Evolutionary conservation across 2,888 invertebrate species (phyloP).

Genomic region (Synanthedon andrenaeformis): DNA sequence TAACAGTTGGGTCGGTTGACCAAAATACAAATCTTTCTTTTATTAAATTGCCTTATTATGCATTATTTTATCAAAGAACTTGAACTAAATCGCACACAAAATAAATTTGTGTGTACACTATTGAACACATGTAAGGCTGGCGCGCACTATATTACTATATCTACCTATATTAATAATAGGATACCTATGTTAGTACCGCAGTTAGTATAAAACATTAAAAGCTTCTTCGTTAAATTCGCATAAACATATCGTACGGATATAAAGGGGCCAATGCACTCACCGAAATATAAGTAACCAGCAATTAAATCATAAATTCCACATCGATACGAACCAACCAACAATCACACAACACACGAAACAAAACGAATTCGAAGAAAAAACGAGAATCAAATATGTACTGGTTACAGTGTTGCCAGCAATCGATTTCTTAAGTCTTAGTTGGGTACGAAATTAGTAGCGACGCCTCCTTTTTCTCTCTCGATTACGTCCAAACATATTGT

Average conservation of each 20-base stretch:
- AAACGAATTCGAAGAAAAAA: constrained; percentile 44
- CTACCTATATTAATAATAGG: no score
- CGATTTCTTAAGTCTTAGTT: constrained; percentile 33
- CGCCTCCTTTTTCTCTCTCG: constrained; percentile 14
- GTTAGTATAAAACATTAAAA: background rate
- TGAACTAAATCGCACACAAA: no score
- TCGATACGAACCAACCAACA: constrained; percentile 62
- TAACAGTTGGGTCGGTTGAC: no score
- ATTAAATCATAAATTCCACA: constrained; percentile 68
- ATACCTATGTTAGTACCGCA: no score
- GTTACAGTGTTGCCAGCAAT: constrained; percentile 44
- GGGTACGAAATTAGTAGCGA: constrained; percentile 38
- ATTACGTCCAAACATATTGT: constrained; percentile 6
- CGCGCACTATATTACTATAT: no score
- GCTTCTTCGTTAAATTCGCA: background rate
- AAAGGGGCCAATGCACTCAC: background rate
- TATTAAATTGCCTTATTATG: no score
- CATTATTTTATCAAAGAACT: no score
- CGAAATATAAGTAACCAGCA: constrained; percentile 35
- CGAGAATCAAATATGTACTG: constrained; percentile 16
- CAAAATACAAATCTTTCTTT: no score
- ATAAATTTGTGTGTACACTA: no score
- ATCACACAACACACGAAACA: constrained; percentile 64
- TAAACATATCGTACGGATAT: background rate
- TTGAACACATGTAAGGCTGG: no score